Evolutionary conservation across 2,888 invertebrate species (phyloP).

Genomic region (Trissonchulus latispiculum): DNA sequence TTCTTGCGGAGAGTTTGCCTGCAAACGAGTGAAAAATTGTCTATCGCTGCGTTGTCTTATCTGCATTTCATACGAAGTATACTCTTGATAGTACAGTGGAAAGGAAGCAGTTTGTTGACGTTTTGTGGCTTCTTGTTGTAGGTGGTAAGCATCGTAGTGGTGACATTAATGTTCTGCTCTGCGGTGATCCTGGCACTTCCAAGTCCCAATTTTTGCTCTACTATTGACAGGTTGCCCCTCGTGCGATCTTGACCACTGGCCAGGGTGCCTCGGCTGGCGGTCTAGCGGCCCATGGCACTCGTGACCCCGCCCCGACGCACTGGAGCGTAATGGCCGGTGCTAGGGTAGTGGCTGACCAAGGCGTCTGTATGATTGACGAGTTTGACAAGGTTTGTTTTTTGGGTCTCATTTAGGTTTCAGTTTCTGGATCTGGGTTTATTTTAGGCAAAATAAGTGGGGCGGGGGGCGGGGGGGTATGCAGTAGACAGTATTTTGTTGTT

Average conservation of each 20-base stretch:
- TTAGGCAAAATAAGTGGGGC: no score
- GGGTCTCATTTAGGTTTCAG: no score
- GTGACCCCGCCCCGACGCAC: conserved; percentile 78
- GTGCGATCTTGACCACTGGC: conserved; percentile 95
- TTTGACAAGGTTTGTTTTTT: conserved; percentile 80
- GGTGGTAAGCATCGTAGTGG: conserved; percentile 82
- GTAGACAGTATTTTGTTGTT: no score
- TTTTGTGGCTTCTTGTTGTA: no score
- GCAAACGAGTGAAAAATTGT: no score
- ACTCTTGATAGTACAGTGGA: no score
- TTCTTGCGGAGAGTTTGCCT: no score
- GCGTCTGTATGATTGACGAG: conserved; percentile 96
- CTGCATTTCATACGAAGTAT: no score
- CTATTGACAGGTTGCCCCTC: conserved; percentile 78
- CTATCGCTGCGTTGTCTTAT: no score
- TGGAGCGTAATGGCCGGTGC: conserved; percentile 99
- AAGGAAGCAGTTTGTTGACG: no score
- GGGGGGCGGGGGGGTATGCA: no score
- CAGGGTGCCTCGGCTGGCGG: conserved; percentile 98
- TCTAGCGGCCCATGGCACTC: conserved; percentile 90
- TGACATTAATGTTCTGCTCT: conserved; percentile 88
- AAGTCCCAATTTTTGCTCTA: conserved; percentile 98
- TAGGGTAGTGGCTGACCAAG: conserved; percentile 89
- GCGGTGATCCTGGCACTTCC: conserved; percentile 98
- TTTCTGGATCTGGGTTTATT: no score